These are phyloP conservation scores for Papilio machaon DNA, from an alignment of 1,140 invertebrate species.

Conservation along the genomic window DNA sequence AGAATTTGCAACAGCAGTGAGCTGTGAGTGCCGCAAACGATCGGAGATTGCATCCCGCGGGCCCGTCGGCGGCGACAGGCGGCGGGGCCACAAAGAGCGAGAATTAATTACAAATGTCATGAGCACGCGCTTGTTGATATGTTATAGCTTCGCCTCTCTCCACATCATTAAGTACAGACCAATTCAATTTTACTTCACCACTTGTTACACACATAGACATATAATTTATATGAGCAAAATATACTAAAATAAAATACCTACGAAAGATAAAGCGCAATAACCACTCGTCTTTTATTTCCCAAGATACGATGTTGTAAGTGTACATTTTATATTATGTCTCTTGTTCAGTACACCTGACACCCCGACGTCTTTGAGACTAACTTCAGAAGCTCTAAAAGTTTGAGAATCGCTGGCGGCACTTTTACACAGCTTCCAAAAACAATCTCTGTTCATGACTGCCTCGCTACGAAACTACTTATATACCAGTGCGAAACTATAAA, in stretches of 20 bases:
- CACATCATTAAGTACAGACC: not conserved
- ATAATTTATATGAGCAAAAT: no score
- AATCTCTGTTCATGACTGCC: slow-evolving; percentile 23
- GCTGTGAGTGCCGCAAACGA: slow-evolving; percentile 13
- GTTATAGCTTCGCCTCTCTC: not conserved
- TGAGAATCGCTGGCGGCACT: slow-evolving; percentile 24
- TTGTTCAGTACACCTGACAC: slow-evolving; percentile 19
- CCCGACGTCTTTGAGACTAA: not conserved
- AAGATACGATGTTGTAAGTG: not conserved
- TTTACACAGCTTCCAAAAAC: slow-evolving; percentile 16
- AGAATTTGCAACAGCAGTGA: slow-evolving; percentile 27
- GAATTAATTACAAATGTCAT: slow-evolving; percentile 19
- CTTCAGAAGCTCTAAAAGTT: slow-evolving; percentile 13
- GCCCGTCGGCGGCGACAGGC: not conserved
- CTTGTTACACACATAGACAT: no score
- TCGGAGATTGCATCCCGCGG: slow-evolving; percentile 16
- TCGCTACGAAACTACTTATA: not conserved
- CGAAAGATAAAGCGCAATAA: not conserved
- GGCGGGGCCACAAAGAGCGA: not conserved
- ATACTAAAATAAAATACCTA: no score
- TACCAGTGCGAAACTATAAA: slow-evolving; percentile 3
- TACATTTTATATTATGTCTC: slow-evolving; percentile 5
- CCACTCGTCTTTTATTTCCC: slow-evolving; percentile 3
- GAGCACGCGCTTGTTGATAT: not conserved
- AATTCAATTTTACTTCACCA: not conserved